These are phyloP conservation scores for Epistrophe eligans DNA, from an alignment of 2,888 invertebrate species.

Conservation along the genomic window DNA sequence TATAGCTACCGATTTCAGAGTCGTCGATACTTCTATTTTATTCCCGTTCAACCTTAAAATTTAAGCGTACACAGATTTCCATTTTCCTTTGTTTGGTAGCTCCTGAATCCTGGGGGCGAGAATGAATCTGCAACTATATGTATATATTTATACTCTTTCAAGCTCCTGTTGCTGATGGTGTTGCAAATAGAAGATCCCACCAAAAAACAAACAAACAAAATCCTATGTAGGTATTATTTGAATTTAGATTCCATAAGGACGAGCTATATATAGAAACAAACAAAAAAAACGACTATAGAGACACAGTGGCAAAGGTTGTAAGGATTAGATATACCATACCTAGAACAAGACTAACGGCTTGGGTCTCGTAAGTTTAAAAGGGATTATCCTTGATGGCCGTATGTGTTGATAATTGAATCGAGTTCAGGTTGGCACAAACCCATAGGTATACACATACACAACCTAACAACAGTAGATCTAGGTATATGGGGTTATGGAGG, in stretches of 20 bases:
- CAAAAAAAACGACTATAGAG: conserved; percentile 51
- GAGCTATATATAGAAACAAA: background rate
- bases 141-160: no score
- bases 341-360: conserved; percentile 59
- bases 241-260: conserved; percentile 63
- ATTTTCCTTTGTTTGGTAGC: conserved; percentile 49
- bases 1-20: conserved; percentile 27
- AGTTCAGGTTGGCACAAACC: conserved; percentile 62
- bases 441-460: conserved; percentile 14
- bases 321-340: conserved; percentile 36
- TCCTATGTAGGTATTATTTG: conserved; percentile 36
- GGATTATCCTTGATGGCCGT: conserved; percentile 70
- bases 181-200: background rate
- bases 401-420: conserved; percentile 72
- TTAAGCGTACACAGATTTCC: conserved; percentile 40
- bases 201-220: conserved; percentile 19
- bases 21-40: conserved; percentile 5
- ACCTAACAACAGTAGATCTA: background rate
- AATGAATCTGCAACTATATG: conserved; percentile 25
- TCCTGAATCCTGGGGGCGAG: conserved; percentile 28
- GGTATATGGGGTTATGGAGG: conserved; percentile 2
- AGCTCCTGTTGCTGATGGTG: conserved; percentile 23
- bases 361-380: conserved; percentile 70
- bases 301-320: conserved; percentile 54
- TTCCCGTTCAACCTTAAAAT: conserved; percentile 30